Evolutionary conservation across 2,888 invertebrate species (phyloP).

Genomic region (Drepana falcataria): DNA sequence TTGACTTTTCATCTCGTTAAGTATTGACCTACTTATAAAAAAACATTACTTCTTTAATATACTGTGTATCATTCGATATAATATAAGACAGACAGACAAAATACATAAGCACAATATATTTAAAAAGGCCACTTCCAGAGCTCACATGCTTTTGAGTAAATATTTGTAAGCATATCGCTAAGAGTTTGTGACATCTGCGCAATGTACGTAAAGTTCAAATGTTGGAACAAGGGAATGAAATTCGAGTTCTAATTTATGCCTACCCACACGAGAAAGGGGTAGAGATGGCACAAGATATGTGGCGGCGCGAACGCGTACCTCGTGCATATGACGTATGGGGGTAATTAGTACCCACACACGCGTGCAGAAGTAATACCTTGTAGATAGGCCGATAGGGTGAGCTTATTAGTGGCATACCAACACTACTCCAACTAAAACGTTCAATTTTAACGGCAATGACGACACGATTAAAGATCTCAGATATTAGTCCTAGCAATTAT

Average conservation of each 20-base stretch:
- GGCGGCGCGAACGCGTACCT: conserved; percentile 38
- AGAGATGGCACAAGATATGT: conserved; percentile 27
- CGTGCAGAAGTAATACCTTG: conserved; percentile 14
- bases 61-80: not conserved
- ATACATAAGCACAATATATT: conserved; percentile 9
- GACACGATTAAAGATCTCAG: not conserved
- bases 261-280: conserved; percentile 39
- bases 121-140: conserved; percentile 13
- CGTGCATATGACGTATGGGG: conserved; percentile 50
- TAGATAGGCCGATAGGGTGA: conserved; percentile 22
- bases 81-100: conserved; percentile 3
- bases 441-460: conserved; percentile 1
- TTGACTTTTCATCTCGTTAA: too few species aligned
- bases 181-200: conserved; percentile 28
- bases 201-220: conserved; percentile 51
- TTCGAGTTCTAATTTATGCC: conserved; percentile 57
- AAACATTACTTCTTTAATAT: too few species aligned
- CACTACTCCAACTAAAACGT: conserved; percentile 3
- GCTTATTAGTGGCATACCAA: conserved; percentile 24
- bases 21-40: too few species aligned
- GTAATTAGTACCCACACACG: conserved; percentile 47
- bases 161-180: conserved; percentile 8
- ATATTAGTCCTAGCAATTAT: not conserved
- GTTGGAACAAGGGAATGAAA: conserved; percentile 55
- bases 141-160: not conserved